Evolutionary conservation across 2,113 vertebrate species (phyloP).

Genomic region (Desmodus rotundus): DNA sequence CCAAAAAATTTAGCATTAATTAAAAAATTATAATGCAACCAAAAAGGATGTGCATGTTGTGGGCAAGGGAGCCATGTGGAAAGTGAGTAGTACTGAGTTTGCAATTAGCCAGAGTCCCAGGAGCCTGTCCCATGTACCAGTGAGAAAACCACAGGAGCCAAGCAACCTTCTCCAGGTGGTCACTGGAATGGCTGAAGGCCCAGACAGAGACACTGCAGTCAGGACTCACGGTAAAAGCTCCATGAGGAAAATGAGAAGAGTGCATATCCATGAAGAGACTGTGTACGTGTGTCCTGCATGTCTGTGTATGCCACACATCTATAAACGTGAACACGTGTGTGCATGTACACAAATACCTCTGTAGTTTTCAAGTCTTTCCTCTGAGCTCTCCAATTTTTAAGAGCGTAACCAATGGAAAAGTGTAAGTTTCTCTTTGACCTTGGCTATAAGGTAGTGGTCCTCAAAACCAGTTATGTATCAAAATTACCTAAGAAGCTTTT

Average conservation of each 20-base stretch:
- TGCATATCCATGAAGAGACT: not conserved
- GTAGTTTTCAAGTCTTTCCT: not conserved
- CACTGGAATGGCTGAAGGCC: not conserved
- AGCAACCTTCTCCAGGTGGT: not conserved
- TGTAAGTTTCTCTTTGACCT: not conserved
- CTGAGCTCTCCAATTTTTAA: not conserved
- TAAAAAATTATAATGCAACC: not conserved
- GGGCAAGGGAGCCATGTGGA: fast-evolving
- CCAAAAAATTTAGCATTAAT: not conserved
- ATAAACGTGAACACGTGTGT: fast-evolving
- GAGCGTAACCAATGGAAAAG: not conserved
- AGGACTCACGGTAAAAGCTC: not conserved
- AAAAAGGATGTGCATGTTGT: not conserved
- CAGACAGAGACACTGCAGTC: not conserved
- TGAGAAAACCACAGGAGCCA: not conserved
- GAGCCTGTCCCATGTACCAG: fast-evolving
- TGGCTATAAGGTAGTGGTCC: not conserved
- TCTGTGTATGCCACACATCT: not conserved
- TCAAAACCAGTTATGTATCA: not conserved
- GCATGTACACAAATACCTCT: not conserved
- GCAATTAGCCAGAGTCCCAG: not conserved
- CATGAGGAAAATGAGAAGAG: not conserved
- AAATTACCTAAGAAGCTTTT: not conserved
- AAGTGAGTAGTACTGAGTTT: too few species aligned
- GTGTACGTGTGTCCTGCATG: fast-evolving